phyloP scores from a whole-genome alignment of 2,113 vertebrate species.

The Laterallus jamaicensis region DNA sequence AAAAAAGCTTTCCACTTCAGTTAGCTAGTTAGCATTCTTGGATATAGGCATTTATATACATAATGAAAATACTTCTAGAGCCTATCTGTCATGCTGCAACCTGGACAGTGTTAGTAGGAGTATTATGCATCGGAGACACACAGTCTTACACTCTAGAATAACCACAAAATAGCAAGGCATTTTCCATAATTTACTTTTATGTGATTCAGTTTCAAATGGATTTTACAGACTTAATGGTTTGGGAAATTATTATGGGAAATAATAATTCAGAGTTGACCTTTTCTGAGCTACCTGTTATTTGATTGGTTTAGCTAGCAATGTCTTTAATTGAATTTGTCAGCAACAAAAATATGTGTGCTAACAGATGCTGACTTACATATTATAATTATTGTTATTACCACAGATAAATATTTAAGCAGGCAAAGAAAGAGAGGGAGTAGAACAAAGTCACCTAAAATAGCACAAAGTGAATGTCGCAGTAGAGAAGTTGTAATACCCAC shows the following conservation, averaged over 20 bases:
- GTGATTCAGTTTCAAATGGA: conserved; percentile 58
- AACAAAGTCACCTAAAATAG: conserved; percentile 32
- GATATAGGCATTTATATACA: neutral
- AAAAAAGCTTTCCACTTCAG: neutral
- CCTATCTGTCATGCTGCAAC: neutral
- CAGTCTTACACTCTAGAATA: neutral
- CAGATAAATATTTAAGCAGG: conserved; percentile 66
- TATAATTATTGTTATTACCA: conserved; percentile 65
- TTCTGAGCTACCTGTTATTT: conserved; percentile 53
- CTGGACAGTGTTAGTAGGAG: neutral
- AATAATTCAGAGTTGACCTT: conserved; percentile 72
- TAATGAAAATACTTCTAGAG: neutral
- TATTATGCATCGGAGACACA: neutral
- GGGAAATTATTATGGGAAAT: conserved; percentile 72
- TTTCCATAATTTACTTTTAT: conserved; percentile 69
- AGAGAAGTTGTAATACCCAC: neutral
- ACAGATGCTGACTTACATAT: conserved; percentile 59
- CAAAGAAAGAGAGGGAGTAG: neutral
- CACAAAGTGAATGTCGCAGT: neutral
- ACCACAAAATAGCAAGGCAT: conserved; percentile 1
- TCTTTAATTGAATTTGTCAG: conserved; percentile 72
- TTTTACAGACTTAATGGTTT: conserved; percentile 70
- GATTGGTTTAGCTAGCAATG: conserved; percentile 53
- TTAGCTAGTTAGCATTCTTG: accelerated
- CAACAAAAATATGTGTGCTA: conserved; percentile 63